These are phyloP conservation scores for Nephrocerus scutellatus DNA, from an alignment of 2,888 invertebrate genomes.

Conservation along the genomic window DNA sequence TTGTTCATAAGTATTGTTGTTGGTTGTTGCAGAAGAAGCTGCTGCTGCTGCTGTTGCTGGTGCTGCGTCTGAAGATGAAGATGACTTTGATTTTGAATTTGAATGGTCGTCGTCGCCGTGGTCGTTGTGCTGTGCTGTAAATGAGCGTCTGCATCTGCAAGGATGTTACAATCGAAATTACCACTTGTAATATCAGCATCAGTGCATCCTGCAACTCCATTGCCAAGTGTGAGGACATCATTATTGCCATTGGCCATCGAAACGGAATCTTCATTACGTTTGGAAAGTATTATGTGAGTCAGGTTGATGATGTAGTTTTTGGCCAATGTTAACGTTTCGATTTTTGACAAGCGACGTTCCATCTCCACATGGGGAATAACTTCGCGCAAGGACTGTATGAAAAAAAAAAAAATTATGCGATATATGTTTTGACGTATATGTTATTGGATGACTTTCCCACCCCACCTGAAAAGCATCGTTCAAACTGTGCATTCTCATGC, in stretches of 20 bases:
- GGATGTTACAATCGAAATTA: slow-evolving; percentile 38
- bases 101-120: slow-evolving; percentile 32
- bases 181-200: slow-evolving; percentile 25
- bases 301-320: slow-evolving; percentile 86
- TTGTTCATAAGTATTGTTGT: slow-evolving; percentile 25
- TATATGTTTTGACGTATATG: slow-evolving; percentile 4
- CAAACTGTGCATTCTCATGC: slow-evolving; percentile 87
- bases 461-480: slow-evolving; percentile 83
- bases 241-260: too few species aligned
- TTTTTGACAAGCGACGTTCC: slow-evolving; percentile 77
- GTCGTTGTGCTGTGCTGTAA: slow-evolving; percentile 23
- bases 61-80: slow-evolving; percentile 32
- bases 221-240: slow-evolving; percentile 34
- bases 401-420: slow-evolving; percentile 5
- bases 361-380: slow-evolving; percentile 83
- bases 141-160: slow-evolving; percentile 32
- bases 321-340: slow-evolving; percentile 80
- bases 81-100: slow-evolving; percentile 33
- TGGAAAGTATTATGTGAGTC: slow-evolving; percentile 76
- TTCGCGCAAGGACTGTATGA: slow-evolving; percentile 64
- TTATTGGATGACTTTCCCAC: not conserved
- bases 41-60: slow-evolving; percentile 25
- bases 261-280: slow-evolving; percentile 54
- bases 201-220: slow-evolving; percentile 28
- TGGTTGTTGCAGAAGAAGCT: slow-evolving; percentile 24